Base-by-base conservation (phyloP, 1,140 invertebrate genomes). In the Phymorhynchus buccinoides region DNA sequence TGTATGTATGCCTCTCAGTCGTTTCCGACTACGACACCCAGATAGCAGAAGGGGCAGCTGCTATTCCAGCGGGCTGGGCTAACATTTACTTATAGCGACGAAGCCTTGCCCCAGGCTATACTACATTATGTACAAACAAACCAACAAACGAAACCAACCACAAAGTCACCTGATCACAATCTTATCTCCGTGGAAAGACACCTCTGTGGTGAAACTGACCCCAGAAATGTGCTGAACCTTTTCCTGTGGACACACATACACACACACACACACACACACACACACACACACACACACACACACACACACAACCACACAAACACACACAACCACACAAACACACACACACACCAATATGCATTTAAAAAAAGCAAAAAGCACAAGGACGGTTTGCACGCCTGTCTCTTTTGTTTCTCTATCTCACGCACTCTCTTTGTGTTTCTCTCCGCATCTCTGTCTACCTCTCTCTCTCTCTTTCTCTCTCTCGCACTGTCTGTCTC, bases 201-300 rank as follows among this genome's bases (percentile, higher is more conserved):
- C 35, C 0, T 78, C 39, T 9, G 75, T 27, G 30, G 6, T 44
- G 27, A 78, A 44, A n/a, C 16, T 27, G 16, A 22, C 39, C 18
- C 30, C 41, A 37, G 75, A n/a, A 27, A 27, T 6, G 2, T 27
- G 37, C 0, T 42, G 37, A 3, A 78, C 75, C 22, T 78, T 78
- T 27, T 78, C 75, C 39, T 73, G 32, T 27, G 3, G 32, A 73
- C 71, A 68, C 66, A 68, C 27, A 7, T 27, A 68, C 66, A 68
- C 66, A 68, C 66, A 68, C 66, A 68, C 66, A 68, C 66, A 68
- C 66, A 68, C 66, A 68, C 66, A 68, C 66, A 68, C 66, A 68
- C 66, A 68, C 66, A 68, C 66, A 68, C 66, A 68, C 66, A 68
- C 66, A 68, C 66, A 32, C 66, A 68, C 66, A 68, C 66, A 32